phyloP scores from a whole-genome alignment of 1,140 invertebrate species.

The Drosophila equinoxialis region DNA sequence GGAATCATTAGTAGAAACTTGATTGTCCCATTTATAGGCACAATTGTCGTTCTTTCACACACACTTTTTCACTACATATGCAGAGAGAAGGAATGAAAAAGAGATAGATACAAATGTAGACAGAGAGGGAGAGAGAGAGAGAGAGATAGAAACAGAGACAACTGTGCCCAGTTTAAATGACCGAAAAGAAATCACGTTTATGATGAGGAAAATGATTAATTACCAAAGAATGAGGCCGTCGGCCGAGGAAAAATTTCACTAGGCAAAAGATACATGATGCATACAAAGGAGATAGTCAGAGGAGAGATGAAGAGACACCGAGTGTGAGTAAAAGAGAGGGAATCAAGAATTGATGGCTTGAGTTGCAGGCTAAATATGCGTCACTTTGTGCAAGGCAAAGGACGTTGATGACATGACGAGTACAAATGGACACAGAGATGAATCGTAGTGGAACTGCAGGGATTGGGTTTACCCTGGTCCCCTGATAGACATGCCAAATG shows the following conservation, averaged over 20 bases:
- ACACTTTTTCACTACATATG: not conserved
- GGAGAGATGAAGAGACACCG: constrained; percentile 30
- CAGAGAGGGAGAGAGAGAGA: not conserved
- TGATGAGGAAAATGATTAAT: constrained; percentile 79
- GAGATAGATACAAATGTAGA: not conserved
- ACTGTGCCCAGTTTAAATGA: constrained; percentile 58
- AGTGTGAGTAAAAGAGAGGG: constrained; percentile 33
- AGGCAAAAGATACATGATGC: constrained; percentile 37
- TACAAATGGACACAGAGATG: constrained; percentile 20
- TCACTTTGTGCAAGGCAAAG: constrained; percentile 75
- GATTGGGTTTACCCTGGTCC: constrained; percentile 47
- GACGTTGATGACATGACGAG: constrained; percentile 41
- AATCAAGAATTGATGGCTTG: constrained; percentile 73
- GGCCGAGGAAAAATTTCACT: constrained; percentile 42
- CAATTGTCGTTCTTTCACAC: not conserved
- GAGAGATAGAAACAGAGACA: not conserved
- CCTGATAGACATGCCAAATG: constrained; percentile 79
- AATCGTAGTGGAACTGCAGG: constrained; percentile 62
- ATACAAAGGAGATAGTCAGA: constrained; percentile 32
- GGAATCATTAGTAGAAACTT: constrained; percentile 10
- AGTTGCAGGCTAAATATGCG: constrained; percentile 78
- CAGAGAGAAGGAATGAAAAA: not conserved
- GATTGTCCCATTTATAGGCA: constrained; percentile 23
- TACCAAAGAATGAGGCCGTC: constrained; percentile 77
- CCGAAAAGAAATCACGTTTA: constrained; percentile 77